Percentiles rank a stretch among this genome's conserved stretches.
These are phyloP conservation scores for Hydrolagus affinis DNA, from an alignment of 2,113 vertebrate genomes.

Conservation along the genomic window DNA sequence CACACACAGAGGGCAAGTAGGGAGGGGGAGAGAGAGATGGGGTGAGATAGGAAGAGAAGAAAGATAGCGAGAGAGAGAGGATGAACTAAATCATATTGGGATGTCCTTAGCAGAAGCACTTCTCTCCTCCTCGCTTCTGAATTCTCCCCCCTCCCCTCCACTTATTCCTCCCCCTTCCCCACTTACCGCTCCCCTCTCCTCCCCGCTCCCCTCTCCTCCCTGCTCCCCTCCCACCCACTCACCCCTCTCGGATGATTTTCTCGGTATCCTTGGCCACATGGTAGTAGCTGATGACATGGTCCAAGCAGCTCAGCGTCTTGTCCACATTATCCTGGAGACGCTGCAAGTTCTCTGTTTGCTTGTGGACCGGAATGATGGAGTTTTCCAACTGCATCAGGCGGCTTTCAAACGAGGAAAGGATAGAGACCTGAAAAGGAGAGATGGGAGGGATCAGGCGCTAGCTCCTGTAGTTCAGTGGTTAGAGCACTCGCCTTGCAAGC, in stretches of 20 bases:
- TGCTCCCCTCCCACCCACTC: conserved; percentile 37
- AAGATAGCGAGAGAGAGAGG: too few relatives aligned
- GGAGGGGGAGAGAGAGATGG: too few relatives aligned
- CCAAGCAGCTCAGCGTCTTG: conserved; percentile 83
- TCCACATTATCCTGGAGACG: conserved; percentile 95
- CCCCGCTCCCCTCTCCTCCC: too few relatives aligned
- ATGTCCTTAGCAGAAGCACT: too few relatives aligned
- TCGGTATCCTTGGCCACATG: conserved; percentile 93
- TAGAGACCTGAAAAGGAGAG: conserved; percentile 67
- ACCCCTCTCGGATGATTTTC: conserved; percentile 89
- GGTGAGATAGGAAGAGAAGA: not conserved
- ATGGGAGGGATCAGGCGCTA: too few relatives aligned
- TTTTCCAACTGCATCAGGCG: conserved; percentile 96
- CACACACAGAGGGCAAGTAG: not conserved
- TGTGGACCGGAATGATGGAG: conserved; percentile 94
- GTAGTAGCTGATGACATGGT: conserved; percentile 94
- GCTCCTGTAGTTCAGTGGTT: too few relatives aligned
- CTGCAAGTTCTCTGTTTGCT: conserved; percentile 94
- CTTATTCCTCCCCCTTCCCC: too few relatives aligned
- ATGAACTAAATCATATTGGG: too few relatives aligned
- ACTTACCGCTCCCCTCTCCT: too few relatives aligned
- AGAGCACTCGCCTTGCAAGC: too few relatives aligned
- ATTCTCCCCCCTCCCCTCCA: too few relatives aligned
- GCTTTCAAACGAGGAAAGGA: conserved; percentile 93
- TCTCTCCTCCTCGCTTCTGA: too few relatives aligned